These are phyloP conservation scores for Borostomias antarcticus DNA, from an alignment of 2,797 vertebrate genomes.

Conservation along the genomic window DNA sequence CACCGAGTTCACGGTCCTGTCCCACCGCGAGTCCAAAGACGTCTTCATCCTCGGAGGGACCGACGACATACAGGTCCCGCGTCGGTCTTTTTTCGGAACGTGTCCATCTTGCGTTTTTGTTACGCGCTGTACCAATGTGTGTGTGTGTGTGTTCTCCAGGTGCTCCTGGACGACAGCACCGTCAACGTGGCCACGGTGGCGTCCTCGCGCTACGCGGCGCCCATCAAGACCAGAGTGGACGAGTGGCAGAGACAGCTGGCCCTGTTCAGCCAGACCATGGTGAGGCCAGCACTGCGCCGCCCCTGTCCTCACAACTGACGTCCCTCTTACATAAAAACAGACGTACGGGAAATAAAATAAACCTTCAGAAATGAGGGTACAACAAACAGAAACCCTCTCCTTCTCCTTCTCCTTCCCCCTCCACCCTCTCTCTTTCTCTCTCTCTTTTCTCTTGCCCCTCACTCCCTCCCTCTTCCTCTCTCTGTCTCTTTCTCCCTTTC, in stretches of 20 bases:
- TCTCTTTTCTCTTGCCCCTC: neutral
- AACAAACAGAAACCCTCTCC: too few relatives aligned
- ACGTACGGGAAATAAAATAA: too few relatives aligned
- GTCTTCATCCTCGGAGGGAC: constrained; percentile 84
- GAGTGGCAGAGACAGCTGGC: constrained; percentile 79
- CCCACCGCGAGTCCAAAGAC: constrained; percentile 80
- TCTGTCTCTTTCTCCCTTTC: neutral
- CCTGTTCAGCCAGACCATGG: constrained; percentile 86
- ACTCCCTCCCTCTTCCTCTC: neutral
- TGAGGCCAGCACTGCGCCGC: too few relatives aligned
- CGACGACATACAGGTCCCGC: constrained; percentile 88
- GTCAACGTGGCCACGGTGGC: constrained; percentile 82
- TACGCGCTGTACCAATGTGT: constrained; percentile 10
- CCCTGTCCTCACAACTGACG: too few relatives aligned
- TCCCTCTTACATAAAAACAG: too few relatives aligned
- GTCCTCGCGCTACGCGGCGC: constrained; percentile 81
- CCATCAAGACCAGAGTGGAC: constrained; percentile 79
- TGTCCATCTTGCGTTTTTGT: neutral
- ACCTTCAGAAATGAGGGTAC: too few relatives aligned
- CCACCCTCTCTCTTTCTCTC: neutral
- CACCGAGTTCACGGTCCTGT: constrained; percentile 78
- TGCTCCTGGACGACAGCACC: constrained; percentile 84
- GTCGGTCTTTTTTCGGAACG: neutral
- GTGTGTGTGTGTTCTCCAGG: constrained; percentile 63
- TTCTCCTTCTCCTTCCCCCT: too few relatives aligned